Conservation (phyloP, 2,797 vertebrate genomes). For the Hippoglossus hippoglossus region DNA sequence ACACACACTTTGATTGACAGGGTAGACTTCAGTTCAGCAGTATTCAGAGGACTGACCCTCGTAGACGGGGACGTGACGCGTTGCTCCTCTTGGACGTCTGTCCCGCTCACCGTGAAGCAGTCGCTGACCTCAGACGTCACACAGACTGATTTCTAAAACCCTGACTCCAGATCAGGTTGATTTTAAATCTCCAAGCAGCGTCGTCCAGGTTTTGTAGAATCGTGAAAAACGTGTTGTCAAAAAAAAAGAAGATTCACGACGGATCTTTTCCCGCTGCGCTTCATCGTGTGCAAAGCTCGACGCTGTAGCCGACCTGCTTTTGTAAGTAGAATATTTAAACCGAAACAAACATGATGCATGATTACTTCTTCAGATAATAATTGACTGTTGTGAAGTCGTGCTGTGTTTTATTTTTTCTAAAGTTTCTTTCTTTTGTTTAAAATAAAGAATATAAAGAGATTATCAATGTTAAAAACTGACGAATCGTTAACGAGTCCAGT, state of each 20-base stretch:
- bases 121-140: constrained; percentile 11
- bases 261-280: no score
- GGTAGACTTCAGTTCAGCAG: constrained; percentile 15
- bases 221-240: not conserved
- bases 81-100: constrained; percentile 22
- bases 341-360: constrained; percentile 24
- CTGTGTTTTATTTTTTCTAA: constrained; percentile 27
- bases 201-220: not conserved
- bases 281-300: constrained; percentile 15
- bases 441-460: constrained; percentile 6
- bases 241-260: not conserved
- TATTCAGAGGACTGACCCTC: constrained; percentile 19
- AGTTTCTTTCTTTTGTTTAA: constrained; percentile 31
- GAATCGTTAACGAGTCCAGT: no score
- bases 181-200: not conserved
- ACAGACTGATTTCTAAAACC: constrained; percentile 8
- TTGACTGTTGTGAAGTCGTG: constrained; percentile 9
- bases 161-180: constrained; percentile 17
- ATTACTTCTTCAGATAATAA: constrained; percentile 29
- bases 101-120: not conserved
- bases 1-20: constrained; percentile 35
- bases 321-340: constrained; percentile 9
- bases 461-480: not conserved
- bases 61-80: not conserved
- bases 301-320: constrained; percentile 6